These are phyloP conservation scores for Heterodera carotae DNA, from an alignment of 1,140 invertebrate genomes.

Conservation along the genomic window DNA sequence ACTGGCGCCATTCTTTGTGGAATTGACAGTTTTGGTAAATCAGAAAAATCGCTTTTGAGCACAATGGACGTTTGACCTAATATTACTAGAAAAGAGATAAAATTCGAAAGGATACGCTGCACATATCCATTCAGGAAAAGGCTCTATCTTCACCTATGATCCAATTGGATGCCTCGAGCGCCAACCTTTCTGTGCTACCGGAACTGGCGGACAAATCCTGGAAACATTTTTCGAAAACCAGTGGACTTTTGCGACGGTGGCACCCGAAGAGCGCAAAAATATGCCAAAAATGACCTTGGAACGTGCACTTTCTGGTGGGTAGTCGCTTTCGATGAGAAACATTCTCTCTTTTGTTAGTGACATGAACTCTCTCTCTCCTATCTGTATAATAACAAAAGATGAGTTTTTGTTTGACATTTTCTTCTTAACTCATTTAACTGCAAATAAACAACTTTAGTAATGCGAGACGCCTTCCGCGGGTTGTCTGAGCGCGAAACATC, in stretches of 20 bases:
- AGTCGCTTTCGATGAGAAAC: no score
- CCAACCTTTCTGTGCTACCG: constrained; percentile 78
- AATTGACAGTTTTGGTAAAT: constrained; percentile 66
- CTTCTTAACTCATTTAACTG: no score
- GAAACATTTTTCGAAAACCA: constrained; percentile 71
- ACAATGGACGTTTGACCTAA: constrained; percentile 14
- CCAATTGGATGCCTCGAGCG: constrained; percentile 90
- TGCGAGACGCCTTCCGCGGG: constrained; percentile 94
- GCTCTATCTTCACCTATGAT: constrained; percentile 91
- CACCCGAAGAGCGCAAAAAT: constrained; percentile 16
- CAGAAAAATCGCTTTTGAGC: neutral
- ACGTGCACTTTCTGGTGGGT: constrained; percentile 75
- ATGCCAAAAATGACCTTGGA: constrained; percentile 73
- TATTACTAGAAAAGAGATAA: no score
- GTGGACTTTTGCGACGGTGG: constrained; percentile 51
- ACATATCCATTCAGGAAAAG: no score
- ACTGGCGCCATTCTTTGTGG: constrained; percentile 92
- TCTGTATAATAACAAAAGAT: no score
- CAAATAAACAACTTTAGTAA: no score
- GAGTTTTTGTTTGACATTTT: no score
- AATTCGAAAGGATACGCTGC: no score
- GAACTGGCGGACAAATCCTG: constrained; percentile 72
- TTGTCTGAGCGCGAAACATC: constrained; percentile 95
- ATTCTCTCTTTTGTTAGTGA: no score
- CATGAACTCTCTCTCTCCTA: no score